Base-by-base conservation (phyloP, 2,888 invertebrate genomes). In the Eucera pruinosa region DNA sequence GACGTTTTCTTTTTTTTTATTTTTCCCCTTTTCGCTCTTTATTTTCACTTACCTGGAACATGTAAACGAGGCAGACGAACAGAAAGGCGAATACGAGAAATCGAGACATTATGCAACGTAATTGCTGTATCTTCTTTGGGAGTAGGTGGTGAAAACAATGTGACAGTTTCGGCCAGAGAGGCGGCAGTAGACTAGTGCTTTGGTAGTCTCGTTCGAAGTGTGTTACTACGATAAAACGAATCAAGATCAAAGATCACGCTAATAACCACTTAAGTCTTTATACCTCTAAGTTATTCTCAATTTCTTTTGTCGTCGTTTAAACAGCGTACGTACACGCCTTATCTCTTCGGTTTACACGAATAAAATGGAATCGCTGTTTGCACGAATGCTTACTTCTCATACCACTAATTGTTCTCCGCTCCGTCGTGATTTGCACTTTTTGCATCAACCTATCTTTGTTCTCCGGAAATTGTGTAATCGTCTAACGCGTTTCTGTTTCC, bases 51-150 rank as follows among this genome's bases (percentile, higher is more conserved):
- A 90, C 90, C 88, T 90, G 86, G 18, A 74, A 52, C n/a, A 74
- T 2, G 64, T 72, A 87, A 60, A 87, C 23, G 30, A 87, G 25
- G 39, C 82, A 80, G 57, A 69, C 75, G 36, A 87, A n/a, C 45
- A 87, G 45, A 18, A 89, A 23, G 54, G 69, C 57, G 36, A 86
- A 5, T 48, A 87, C 13, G 33, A 85, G 25, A 45, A 77, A 78
- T 60, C 89, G 89, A 23, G 80, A 61, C 90, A 90, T 91, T 7
- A 13, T 80, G 20, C 1, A n/a, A 11, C 11, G 11, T 11, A 2
- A 36, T 36, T 7, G 39, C 36, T 15, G 13, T 13, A 7, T n/a
- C 18, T 23, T 3, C 1, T 9, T 43, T 30, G 20, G 23, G 30
- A 18, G 15, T 15, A 36, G n/a, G n/a, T 25, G 25, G 50, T 39